These are phyloP conservation scores for Rhinoptilus africanus DNA, from an alignment of 2,113 vertebrate genomes.

Conservation along the genomic window DNA sequence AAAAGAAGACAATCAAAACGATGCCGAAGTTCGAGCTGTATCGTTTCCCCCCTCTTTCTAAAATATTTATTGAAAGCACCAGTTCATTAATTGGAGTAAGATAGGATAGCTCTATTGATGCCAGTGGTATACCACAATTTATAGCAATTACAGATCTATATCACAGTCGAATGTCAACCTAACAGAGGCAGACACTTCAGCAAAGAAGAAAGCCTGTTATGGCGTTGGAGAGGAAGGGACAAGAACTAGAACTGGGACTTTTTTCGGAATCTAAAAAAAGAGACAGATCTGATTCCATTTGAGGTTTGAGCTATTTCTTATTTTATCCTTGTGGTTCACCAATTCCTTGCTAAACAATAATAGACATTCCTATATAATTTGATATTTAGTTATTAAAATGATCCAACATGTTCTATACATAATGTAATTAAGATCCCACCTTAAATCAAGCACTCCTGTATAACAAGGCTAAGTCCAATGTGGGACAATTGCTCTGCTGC, in stretches of 20 bases:
- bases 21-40: background rate
- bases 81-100: background rate
- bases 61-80: background rate
- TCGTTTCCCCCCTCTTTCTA: background rate
- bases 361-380: background rate
- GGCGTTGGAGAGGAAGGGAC: background rate
- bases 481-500: background rate
- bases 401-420: background rate
- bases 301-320: conserved; percentile 18
- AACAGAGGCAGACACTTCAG: background rate
- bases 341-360: background rate
- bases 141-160: background rate
- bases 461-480: background rate
- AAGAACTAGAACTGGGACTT: background rate
- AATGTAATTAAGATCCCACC: background rate
- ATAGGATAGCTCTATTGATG: background rate
- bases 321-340: conserved; percentile 37
- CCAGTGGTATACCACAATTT: background rate
- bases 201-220: background rate
- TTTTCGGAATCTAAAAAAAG: background rate
- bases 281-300: background rate
- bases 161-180: background rate
- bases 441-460: background rate
- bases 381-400: conserved; percentile 20
- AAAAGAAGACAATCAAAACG: background rate